Conservation (phyloP, 2,113 vertebrate genomes). For the Xyrauchen texanus region DNA sequence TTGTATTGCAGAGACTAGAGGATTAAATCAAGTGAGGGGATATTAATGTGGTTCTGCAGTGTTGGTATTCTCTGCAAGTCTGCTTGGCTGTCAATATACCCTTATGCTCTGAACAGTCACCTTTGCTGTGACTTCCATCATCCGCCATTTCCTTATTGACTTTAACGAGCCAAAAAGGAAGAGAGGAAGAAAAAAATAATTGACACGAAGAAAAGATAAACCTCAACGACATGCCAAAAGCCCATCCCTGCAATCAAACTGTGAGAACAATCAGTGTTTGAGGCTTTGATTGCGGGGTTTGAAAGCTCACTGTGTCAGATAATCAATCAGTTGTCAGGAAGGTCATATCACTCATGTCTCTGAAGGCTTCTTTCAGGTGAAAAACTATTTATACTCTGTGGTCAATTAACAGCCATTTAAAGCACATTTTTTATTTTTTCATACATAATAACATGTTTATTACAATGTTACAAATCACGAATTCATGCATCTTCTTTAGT, state of each 20-base stretch:
- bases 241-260: constrained; percentile 22
- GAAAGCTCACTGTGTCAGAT: not conserved
- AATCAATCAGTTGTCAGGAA: not conserved
- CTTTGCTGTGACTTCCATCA: not conserved
- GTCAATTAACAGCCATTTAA: not conserved
- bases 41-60: not conserved
- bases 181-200: not conserved
- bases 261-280: constrained; percentile 5
- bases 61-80: not conserved
- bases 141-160: not conserved
- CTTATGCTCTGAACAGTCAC: not conserved
- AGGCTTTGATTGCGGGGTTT: constrained; percentile 3
- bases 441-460: no score
- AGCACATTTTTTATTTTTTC: no score
- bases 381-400: not conserved
- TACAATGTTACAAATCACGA: no score
- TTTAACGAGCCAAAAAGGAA: constrained; percentile 11
- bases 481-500: no score
- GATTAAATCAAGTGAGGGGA: not conserved
- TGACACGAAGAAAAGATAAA: constrained; percentile 6
- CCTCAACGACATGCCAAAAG: constrained; percentile 18
- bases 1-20: not conserved
- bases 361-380: not conserved
- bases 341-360: constrained; percentile 18
- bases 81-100: not conserved